Evolutionary conservation across 53 echinoderm and acorn worm species (phyloP), one percentile per base, ranked within the genome.

Genomic region (Echinometra lucunter): DNA sequence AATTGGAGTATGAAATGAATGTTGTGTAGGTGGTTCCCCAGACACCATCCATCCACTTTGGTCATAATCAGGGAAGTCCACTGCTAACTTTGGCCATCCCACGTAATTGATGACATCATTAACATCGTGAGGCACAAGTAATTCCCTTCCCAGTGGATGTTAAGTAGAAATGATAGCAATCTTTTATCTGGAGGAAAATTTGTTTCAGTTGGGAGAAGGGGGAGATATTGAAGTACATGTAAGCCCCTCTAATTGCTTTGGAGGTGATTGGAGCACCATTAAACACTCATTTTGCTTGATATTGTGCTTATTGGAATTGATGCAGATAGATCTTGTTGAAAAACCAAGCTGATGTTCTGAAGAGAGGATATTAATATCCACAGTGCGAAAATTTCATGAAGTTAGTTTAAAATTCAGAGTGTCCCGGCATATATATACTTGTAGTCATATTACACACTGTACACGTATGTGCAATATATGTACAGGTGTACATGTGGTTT

Each of bases 1-100:
- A 88, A 55, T 88, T 1, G 55, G 83, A 83, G 83, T 83, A 47
- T 83, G 47, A 83, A 83, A 83, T 44, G 25, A 44, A 47, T 45
- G 45, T 83, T 44, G 21, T 83, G 23, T 25, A 9, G 44, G 25
- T n/a, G 56, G 88, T 78, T 18, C 78, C 30, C 78, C 6, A 38
- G 78, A 78, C 32, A 78, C 42, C 19, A 21, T 40, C 38, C 78
- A 40, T 21, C 78, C 78, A 38, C 38, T 78, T 78, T 78, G 78
- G 42, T 78, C 78, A 0, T 78, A 78, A 78, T 78, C 19, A 21
- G 23, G n/a, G 38, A 78, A 78, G 18, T 42, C 28, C 38, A 78
- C 12, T 38, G 38, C 19, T 78, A 78, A 4, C 42, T 21, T 42
- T 40, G 23, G 42, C 21, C 40, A 6, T 40, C 19, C 37, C 6